These are phyloP conservation scores for Zootermopsis nevadensis DNA, from an alignment of 2,888 invertebrate species.

Conservation along the genomic window DNA sequence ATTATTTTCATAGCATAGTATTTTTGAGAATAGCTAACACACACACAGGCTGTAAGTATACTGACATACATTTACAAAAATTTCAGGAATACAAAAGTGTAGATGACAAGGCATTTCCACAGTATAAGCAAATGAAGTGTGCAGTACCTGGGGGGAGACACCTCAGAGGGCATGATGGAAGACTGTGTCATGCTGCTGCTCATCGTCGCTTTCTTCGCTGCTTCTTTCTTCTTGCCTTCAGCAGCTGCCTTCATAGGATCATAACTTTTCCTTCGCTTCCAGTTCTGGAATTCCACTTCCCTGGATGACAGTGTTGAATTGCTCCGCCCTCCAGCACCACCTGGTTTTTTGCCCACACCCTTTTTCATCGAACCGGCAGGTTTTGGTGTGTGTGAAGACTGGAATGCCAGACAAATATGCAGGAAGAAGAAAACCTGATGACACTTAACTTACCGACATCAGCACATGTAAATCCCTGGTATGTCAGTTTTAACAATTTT, in stretches of 20 bases:
- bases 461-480: neutral
- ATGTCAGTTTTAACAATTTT: no score
- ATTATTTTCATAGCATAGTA: no score
- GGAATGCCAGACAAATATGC: neutral
- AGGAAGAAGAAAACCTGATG: neutral
- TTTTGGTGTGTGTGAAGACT: conserved; percentile 24
- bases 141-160: conserved; percentile 58
- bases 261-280: conserved; percentile 95
- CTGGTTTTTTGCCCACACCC: conserved; percentile 36
- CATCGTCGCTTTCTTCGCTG: conserved; percentile 55
- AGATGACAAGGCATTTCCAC: no score
- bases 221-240: conserved; percentile 77
- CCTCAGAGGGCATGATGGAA: conserved; percentile 54
- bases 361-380: conserved; percentile 42
- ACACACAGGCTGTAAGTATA: no score
- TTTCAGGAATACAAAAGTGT: no score
- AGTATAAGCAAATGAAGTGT: no score
- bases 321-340: conserved; percentile 67
- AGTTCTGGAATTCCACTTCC: conserved; percentile 92
- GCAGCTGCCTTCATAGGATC: conserved; percentile 95
- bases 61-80: no score
- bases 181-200: conserved; percentile 55
- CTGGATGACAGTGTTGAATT: conserved; percentile 79
- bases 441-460: neutral
- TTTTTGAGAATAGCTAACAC: no score